These are phyloP conservation scores for Norana najaformis DNA, from an alignment of 2,888 invertebrate species.

Conservation along the genomic window DNA sequence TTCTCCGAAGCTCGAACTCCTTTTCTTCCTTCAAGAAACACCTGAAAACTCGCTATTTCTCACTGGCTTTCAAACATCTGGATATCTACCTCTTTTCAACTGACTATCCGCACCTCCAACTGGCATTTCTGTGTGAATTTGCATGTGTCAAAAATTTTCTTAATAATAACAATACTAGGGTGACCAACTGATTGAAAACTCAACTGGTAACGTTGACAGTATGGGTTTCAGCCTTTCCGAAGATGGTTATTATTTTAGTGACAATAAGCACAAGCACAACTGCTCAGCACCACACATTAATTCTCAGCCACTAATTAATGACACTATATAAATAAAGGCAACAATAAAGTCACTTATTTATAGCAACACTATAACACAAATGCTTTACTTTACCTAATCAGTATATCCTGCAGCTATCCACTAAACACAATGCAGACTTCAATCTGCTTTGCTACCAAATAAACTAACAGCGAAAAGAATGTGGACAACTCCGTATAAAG, in stretches of 20 bases:
- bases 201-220: not conserved
- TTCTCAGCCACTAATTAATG: not conserved
- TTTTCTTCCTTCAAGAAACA: too few species aligned
- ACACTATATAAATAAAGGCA: not conserved
- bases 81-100: too few species aligned
- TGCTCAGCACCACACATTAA: not conserved
- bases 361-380: not conserved
- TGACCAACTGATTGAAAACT: not conserved
- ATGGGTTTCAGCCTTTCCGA: not conserved
- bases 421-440: not conserved
- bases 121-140: too few species aligned
- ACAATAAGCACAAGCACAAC: not conserved
- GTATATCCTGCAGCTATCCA: not conserved
- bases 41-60: too few species aligned
- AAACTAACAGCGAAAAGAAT: not conserved
- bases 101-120: too few species aligned
- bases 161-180: too few species aligned
- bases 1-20: too few species aligned
- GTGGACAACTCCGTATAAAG: not conserved
- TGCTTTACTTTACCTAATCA: not conserved
- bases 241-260: not conserved
- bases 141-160: too few species aligned
- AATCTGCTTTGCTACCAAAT: not conserved
- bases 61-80: too few species aligned
- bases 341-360: not conserved